Conservation (phyloP, 2,113 vertebrate genomes). For the western clawed frog (Xenopus tropicalis) region DNA sequence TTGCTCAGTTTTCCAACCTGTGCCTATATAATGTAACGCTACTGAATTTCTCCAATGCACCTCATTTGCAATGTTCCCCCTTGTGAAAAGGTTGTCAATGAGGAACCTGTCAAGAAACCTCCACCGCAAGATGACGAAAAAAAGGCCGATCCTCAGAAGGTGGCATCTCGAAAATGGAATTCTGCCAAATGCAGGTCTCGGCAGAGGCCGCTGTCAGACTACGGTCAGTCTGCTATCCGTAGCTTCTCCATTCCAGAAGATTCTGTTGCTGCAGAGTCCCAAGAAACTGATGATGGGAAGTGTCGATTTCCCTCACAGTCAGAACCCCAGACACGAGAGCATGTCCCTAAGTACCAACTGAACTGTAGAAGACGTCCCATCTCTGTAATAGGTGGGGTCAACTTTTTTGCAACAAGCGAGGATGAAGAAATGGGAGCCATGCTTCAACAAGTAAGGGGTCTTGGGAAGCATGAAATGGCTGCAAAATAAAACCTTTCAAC, state of each 20-base stretch:
- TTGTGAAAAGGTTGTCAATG: conserved; percentile 74
- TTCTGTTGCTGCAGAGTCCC: conserved; percentile 57
- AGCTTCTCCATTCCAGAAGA: conserved; percentile 88
- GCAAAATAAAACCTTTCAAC: conserved; percentile 12
- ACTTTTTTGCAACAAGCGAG: conserved; percentile 67
- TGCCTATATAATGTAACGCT: no score
- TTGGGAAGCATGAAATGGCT: conserved; percentile 48
- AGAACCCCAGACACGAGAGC: conserved; percentile 38
- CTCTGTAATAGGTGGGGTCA: conserved; percentile 82
- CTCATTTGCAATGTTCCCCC: conserved; percentile 69
- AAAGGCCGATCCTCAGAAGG: conserved; percentile 56
- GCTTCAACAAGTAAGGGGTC: conserved; percentile 83
- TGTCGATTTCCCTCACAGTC: conserved; percentile 48
- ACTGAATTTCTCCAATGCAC: conserved; percentile 12
- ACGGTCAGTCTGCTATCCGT: conserved; percentile 74
- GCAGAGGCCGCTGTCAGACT: conserved; percentile 89
- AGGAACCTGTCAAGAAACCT: conserved; percentile 63
- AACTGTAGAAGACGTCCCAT: conserved; percentile 72
- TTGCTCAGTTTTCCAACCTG: no score
- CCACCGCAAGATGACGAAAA: conserved; percentile 62
- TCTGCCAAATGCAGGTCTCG: conserved; percentile 64
- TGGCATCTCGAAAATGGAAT: conserved; percentile 63
- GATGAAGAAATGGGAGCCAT: conserved; percentile 71
- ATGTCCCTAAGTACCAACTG: conserved; percentile 51
- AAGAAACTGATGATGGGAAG: conserved; percentile 48